Percentiles rank a stretch among this genome's conserved stretches.
phyloP scores from a whole-genome alignment of 1,140 invertebrate species.

The Megathymus violae region DNA sequence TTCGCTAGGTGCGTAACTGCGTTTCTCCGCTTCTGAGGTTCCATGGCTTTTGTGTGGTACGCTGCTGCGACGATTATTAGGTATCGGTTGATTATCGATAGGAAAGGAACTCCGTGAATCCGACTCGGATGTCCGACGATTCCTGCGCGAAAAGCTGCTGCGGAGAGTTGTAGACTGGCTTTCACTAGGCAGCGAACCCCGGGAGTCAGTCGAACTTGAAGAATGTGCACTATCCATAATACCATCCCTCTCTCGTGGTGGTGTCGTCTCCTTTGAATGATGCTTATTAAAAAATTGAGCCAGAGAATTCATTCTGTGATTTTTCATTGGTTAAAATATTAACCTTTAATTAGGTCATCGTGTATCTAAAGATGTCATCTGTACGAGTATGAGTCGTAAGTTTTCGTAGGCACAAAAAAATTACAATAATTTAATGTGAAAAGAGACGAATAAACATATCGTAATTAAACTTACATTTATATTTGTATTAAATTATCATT shows the following conservation, averaged over 20 bases:
- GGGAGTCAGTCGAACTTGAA: constrained; percentile 57
- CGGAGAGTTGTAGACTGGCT: not conserved
- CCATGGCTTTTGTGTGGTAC: constrained; percentile 12
- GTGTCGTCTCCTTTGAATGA: constrained; percentile 60
- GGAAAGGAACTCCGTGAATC: constrained; percentile 6
- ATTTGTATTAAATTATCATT: not conserved
- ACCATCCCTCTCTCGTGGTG: constrained; percentile 58
- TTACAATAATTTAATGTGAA: not conserved
- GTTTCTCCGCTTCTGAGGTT: constrained; percentile 5
- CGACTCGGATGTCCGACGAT: constrained; percentile 21
- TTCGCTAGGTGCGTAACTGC: constrained; percentile 31
- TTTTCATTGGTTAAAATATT: constrained; percentile 6
- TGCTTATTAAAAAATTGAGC: constrained; percentile 69
- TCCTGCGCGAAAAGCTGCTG: constrained; percentile 16
- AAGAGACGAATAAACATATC: constrained; percentile 13
- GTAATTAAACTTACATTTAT: constrained; percentile 1
- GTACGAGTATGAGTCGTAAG: not conserved
- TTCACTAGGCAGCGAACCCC: constrained; percentile 42
- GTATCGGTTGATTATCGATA: constrained; percentile 35
- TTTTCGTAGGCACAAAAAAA: not conserved
- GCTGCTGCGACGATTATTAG: constrained; percentile 28
- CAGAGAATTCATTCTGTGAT: constrained; percentile 65
- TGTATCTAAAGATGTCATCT: too few species aligned
- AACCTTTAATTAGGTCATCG: constrained; percentile 3
- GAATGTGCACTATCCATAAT: constrained; percentile 63